Base-by-base conservation (phyloP, 2,797 vertebrate species). In the Hapalemur alaotrensis region DNA sequence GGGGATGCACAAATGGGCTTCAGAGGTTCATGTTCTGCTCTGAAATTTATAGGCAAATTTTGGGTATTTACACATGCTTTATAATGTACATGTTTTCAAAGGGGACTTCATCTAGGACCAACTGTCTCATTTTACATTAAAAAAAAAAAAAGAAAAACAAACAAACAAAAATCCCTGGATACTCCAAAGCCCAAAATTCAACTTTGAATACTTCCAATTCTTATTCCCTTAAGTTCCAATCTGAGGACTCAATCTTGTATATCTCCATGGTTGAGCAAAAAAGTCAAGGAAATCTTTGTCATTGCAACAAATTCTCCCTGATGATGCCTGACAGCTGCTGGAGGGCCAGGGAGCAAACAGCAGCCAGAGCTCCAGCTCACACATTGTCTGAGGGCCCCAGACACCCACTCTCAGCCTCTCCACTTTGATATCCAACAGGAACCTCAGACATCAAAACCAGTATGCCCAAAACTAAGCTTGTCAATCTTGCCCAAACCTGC, bases 321-420 rank as follows among this genome's bases (percentile, higher is more conserved):
- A n/a, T 0, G 9, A 82, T 46, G 5, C 5, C 46, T 48, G 11
- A 23, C 25, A 63, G 72, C 69, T 9, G 35, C 61, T 0, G 0
- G 1, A 18, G 46, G 22, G 0, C n/a, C 13, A 12, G n/a, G 13
- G n/a, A n/a, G 10, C 5, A 0, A 59, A 38, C 28, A 48, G 28
- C 46, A 67, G 9, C 23, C 1, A 30, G 6, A 38, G 14, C 6
- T 78, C 50, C 57, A 30, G 35, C 5, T 54, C 65, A 76, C 17
- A 41, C 0, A 3, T 38, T 52, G 75, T 67, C 63, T 25, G 2
- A 43, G 20, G 28, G 17, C 15, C 52, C 1, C 14, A 67, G 20
- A 54, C 1, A 30, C 48, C 35, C 17, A 13, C 20, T 48, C 38
- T 1, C 63, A 89, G 48, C n/a, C 7, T 50, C 28, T 54, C 46